Evolutionary conservation across 2,888 invertebrate genomes (phyloP).

Genomic region (Neoascia interrupta): DNA sequence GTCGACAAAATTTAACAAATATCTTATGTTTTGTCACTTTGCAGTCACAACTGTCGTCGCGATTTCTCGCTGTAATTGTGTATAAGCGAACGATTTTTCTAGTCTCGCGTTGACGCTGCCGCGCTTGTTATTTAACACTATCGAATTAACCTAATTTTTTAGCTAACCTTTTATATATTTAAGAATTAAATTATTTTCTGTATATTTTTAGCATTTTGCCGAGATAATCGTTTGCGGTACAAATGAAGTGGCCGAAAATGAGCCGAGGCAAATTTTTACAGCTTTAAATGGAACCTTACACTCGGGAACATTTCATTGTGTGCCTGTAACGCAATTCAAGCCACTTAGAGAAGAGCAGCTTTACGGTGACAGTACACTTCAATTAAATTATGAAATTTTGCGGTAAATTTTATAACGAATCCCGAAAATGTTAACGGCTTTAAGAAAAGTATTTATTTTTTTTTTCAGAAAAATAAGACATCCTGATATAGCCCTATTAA

Average conservation of each 20-base stretch:
- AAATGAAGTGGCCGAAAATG: slow-evolving; percentile 40
- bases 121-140: too few species aligned
- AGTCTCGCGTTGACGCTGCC: too few species aligned
- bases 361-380: slow-evolving; percentile 30
- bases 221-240: slow-evolving; percentile 55
- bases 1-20: too few species aligned
- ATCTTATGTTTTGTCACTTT: too few species aligned
- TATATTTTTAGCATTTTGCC: slow-evolving; percentile 51
- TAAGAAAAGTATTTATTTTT: too few species aligned
- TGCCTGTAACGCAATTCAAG: slow-evolving; percentile 53
- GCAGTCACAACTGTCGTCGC: too few species aligned
- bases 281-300: slow-evolving; percentile 42
- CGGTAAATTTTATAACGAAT: slow-evolving; percentile 17
- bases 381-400: slow-evolving; percentile 52
- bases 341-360: slow-evolving; percentile 15
- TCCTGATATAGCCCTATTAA: slow-evolving; percentile 53
- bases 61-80: too few species aligned
- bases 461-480: slow-evolving; percentile 47
- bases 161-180: too few species aligned
- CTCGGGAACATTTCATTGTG: slow-evolving; percentile 46
- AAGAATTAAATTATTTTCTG: too few species aligned
- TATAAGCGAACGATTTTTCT: too few species aligned
- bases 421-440: background rate
- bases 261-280: slow-evolving; percentile 27
- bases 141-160: too few species aligned